Conservation (phyloP, 2,888 invertebrate species). For the Drosophila buzzatii region DNA sequence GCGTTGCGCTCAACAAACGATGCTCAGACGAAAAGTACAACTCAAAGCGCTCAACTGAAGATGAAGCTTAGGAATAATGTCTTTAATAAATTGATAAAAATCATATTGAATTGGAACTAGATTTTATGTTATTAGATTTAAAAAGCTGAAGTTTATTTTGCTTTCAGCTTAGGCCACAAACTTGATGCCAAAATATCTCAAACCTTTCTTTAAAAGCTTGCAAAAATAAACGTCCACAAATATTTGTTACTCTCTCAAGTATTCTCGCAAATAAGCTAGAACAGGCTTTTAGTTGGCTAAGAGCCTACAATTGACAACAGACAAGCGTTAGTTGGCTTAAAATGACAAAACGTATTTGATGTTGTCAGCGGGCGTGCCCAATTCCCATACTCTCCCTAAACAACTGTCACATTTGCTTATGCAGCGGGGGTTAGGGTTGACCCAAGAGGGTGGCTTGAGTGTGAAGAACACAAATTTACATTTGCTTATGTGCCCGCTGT, state of each 20-base stretch:
- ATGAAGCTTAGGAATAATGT: too few relatives aligned
- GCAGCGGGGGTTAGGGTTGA: not conserved
- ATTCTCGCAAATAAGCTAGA: slow-evolving; percentile 19
- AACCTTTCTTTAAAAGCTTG: slow-evolving; percentile 4
- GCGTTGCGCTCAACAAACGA: too few relatives aligned
- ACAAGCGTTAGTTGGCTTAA: slow-evolving; percentile 51
- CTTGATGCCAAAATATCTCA: not conserved
- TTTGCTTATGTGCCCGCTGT: slow-evolving; percentile 63
- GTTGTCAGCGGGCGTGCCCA: slow-evolving; percentile 41
- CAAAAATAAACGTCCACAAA: slow-evolving; percentile 6
- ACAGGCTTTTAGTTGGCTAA: slow-evolving; percentile 43
- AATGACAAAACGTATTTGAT: slow-evolving; percentile 64
- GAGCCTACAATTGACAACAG: slow-evolving; percentile 54
- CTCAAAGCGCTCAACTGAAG: too few relatives aligned
- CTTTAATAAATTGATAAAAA: too few relatives aligned
- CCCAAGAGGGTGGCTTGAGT: slow-evolving; percentile 5
- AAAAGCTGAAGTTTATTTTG: too few relatives aligned
- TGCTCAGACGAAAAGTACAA: too few relatives aligned
- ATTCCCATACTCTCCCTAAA: slow-evolving; percentile 26
- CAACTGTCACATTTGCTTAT: slow-evolving; percentile 68
- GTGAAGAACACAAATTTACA: slow-evolving; percentile 59
- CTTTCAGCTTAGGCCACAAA: too few relatives aligned
- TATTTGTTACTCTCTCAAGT: slow-evolving; percentile 3
- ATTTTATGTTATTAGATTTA: too few relatives aligned
- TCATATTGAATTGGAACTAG: too few relatives aligned